phyloP scores from a whole-genome alignment of 1,140 invertebrate genomes.

The Oppia nitens region DNA sequence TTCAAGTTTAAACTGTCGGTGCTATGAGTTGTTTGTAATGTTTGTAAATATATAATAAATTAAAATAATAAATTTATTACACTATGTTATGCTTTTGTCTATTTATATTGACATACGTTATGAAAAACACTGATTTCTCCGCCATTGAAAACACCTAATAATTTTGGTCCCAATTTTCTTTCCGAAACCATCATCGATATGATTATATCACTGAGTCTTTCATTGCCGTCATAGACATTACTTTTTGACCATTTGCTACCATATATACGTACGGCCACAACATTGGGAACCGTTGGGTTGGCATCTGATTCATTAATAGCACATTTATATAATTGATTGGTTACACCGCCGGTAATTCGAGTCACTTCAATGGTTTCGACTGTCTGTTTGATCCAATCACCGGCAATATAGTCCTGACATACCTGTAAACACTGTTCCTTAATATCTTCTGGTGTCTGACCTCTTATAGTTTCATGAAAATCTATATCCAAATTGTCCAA shows the following conservation, averaged over 20 bases:
- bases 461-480: background rate
- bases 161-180: background rate
- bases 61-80: background rate
- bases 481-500: background rate
- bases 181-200: background rate
- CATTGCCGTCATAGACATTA: background rate
- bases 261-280: constrained; percentile 1
- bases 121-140: background rate
- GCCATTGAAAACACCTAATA: constrained; percentile 1
- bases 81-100: too few relatives aligned
- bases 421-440: background rate
- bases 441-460: constrained; percentile 1
- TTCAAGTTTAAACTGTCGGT: background rate
- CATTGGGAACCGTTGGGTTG: background rate
- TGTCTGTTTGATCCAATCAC: background rate
- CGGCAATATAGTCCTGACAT: background rate
- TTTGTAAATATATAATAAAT: background rate
- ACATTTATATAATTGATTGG: constrained; percentile 3
- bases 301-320: background rate
- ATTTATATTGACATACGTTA: too few relatives aligned
- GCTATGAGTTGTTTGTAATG: background rate
- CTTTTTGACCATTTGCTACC: background rate
- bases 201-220: constrained; percentile 2
- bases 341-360: background rate
- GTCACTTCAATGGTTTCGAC: background rate